Percentiles rank a stretch among this genome's conserved stretches.
Conservation (phyloP, 2,888 invertebrate genomes). For the Chaetogeoica ovagalla region DNA sequence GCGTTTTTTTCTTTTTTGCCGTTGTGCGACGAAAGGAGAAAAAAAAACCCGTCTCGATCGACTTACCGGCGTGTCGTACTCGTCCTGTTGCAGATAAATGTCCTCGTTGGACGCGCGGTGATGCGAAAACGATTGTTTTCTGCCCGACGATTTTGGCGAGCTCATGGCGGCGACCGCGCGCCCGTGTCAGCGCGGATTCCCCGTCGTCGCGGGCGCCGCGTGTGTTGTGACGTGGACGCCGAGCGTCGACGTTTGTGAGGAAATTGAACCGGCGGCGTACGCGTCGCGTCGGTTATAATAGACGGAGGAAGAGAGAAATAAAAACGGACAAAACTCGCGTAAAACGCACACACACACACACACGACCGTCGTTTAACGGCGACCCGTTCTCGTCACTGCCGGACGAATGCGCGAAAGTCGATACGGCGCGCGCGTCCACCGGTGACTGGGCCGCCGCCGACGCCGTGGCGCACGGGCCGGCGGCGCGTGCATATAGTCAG, state of each 20-base stretch:
- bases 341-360: background rate
- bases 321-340: too few species aligned
- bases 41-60: too few species aligned
- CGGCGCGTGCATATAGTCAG: slow-evolving; percentile 48
- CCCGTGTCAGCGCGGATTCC: too few species aligned
- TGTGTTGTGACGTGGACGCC: too few species aligned
- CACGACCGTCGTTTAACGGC: background rate
- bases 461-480: slow-evolving; percentile 18
- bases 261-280: too few species aligned
- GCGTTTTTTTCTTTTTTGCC: too few species aligned
- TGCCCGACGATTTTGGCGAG: slow-evolving; percentile 41
- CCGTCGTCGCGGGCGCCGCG: background rate
- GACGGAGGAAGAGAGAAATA: too few species aligned
- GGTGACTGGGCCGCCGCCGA: slow-evolving; percentile 19
- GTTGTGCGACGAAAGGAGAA: too few species aligned
- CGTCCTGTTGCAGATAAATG: slow-evolving; percentile 38
- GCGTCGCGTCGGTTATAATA: too few species aligned
- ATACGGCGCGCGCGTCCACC: slow-evolving; percentile 15
- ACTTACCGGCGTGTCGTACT: slow-evolving; percentile 46
- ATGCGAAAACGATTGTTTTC: slow-evolving; percentile 50
- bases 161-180: slow-evolving; percentile 20
- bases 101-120: slow-evolving; percentile 47
- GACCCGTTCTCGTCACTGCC: too few species aligned
- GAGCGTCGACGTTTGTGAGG: too few species aligned
- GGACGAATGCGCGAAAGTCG: background rate